Evolutionary conservation across 1,140 invertebrate species (phyloP), one percentile per base, ranked within the genome.

Genomic region (Lethocerus indicus): DNA sequence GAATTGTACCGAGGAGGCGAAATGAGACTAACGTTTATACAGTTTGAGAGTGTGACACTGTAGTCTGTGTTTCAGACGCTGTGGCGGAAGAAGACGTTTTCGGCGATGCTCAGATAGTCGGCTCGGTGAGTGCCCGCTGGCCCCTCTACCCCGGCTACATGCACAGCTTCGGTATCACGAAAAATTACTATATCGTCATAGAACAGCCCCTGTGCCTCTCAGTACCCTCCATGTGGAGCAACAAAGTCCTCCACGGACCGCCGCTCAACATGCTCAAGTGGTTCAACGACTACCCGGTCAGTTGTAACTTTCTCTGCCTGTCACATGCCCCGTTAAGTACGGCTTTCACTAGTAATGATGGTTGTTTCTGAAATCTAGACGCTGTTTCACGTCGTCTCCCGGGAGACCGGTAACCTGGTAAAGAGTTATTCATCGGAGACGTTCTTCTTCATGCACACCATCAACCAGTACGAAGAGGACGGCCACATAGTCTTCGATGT

Each of bases 91-190:
- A n/a, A n/a, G 24, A 42, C 20, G 26, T 43, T 14, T 40, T 50
- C 35, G 27, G 39, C 6, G 32, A 46, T 47, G 53, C 52, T 6
- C 36, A 52, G 44, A 36, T 58, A 1, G 51, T 58, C 16, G 54
- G 49, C 14, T 42, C 45, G 23, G 51, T 88, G 49, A 80, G 78
- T 1, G 74, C 79, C 6, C 69, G 83, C 49, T 87, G 84, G 80
- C 63, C 71, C 2, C 58, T 87, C 3, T 72, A 86, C 65, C 83
- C 85, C 0, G 74, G 78, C 0, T 92, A 92, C 51, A 89, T 88
- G 81, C 88, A 92, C 59, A 84, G 83, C 9, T 92, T 91, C 66
- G 83, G 82, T n/a, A 72, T 90, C 24, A 87, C 86, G 0, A 75
- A 85, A 26, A 81, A 87, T 59, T 90, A 80, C 61, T 87, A 79